Evolutionary conservation across 1,140 invertebrate genomes (phyloP).

Genomic region (Manduca sexta): DNA sequence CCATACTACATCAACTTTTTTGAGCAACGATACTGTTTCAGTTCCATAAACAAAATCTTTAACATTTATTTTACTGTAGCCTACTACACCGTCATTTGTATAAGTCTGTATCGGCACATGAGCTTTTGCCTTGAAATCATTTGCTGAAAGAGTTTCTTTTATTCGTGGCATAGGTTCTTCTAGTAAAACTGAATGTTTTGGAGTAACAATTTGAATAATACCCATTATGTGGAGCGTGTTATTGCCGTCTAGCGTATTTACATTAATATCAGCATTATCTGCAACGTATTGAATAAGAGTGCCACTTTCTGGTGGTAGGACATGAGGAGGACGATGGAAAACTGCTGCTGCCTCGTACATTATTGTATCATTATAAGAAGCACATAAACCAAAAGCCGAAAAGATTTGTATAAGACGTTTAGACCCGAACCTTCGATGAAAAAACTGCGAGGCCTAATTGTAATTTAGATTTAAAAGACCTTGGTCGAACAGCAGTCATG

Average conservation of each 20-base stretch:
- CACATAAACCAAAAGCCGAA: slow-evolving; percentile 39
- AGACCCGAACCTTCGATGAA: slow-evolving; percentile 40
- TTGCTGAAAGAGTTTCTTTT: slow-evolving; percentile 24
- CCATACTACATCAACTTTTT: slow-evolving; percentile 12
- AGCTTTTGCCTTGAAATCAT: slow-evolving; percentile 22
- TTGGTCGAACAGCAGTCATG: too few species aligned
- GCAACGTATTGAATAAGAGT: slow-evolving; percentile 48
- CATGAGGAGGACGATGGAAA: slow-evolving; percentile 37
- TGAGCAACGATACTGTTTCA: slow-evolving; percentile 7
- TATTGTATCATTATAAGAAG: slow-evolving; percentile 43
- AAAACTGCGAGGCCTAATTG: too few species aligned
- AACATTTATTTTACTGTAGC: slow-evolving; percentile 17
- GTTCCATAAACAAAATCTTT: slow-evolving; percentile 13
- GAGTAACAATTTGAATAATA: slow-evolving; percentile 46
- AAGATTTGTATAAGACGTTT: slow-evolving; percentile 42
- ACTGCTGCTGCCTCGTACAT: slow-evolving; percentile 46
- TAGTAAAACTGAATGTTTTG: slow-evolving; percentile 27
- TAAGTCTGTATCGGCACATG: slow-evolving; percentile 31
- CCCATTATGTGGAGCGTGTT: slow-evolving; percentile 56
- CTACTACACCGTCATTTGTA: slow-evolving; percentile 23
- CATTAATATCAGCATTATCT: slow-evolving; percentile 58
- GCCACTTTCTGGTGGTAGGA: slow-evolving; percentile 42
- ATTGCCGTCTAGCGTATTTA: slow-evolving; percentile 48
- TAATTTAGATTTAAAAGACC: too few species aligned
- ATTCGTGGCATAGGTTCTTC: slow-evolving; percentile 20